These are phyloP conservation scores for Leptopilina drosophilae DNA, from an alignment of 2,888 invertebrate genomes.

Conservation along the genomic window DNA sequence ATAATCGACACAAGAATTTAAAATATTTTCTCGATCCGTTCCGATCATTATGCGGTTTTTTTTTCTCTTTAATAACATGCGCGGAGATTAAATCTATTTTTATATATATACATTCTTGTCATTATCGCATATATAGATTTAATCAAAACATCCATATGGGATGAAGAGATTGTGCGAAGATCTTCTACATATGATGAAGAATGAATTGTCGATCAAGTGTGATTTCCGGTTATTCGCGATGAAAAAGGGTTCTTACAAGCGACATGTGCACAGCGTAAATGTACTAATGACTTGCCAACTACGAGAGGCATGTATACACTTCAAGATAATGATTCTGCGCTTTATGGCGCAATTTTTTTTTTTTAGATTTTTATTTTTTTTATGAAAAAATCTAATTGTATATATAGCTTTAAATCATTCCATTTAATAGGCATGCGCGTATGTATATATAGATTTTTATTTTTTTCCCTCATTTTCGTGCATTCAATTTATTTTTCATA, in stretches of 20 bases:
- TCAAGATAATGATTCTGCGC: conserved; percentile 24
- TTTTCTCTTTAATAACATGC: too few species aligned
- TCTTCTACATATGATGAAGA: too few species aligned
- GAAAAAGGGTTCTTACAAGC: conserved; percentile 17
- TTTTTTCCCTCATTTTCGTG: too few species aligned
- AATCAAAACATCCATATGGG: too few species aligned
- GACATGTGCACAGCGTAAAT: conserved; percentile 26
- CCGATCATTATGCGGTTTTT: too few species aligned
- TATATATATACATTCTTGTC: too few species aligned
- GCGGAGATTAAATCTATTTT: too few species aligned
- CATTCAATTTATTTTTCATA: too few species aligned
- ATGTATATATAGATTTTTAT: too few species aligned
- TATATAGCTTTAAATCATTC: conserved; percentile 7
- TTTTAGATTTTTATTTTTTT: not conserved
- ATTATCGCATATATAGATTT: too few species aligned
- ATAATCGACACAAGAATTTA: too few species aligned
- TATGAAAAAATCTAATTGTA: not conserved
- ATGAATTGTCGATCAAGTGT: conserved; percentile 5
- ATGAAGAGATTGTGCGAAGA: conserved; percentile 2
- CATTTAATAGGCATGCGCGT: not conserved
- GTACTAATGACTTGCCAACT: conserved; percentile 26
- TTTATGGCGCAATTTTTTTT: conserved; percentile 27
- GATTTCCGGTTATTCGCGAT: conserved; percentile 23
- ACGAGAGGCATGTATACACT: not conserved
- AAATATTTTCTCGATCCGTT: too few species aligned